Percentiles rank a stretch among this genome's conserved stretches.
Evolutionary conservation across 2,888 invertebrate genomes (phyloP).

Genomic region (Dexiosoma caninum): DNA sequence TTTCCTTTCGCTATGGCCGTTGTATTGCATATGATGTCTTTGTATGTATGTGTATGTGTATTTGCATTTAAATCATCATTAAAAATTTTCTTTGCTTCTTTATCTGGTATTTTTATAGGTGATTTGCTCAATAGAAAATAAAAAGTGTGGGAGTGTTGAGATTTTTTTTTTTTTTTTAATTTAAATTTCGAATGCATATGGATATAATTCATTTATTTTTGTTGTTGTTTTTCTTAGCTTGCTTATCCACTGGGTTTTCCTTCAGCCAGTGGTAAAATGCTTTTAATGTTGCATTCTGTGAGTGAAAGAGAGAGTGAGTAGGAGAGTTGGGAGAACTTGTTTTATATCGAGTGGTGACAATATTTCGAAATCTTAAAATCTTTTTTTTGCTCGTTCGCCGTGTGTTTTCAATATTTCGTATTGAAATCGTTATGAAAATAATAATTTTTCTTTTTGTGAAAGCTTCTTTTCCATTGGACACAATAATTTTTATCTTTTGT

Average conservation of each 20-base stretch:
- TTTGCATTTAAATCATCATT: background rate
- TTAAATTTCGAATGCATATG: background rate
- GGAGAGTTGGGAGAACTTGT: no score
- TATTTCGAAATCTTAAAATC: constrained; percentile 8
- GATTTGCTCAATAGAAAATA: background rate
- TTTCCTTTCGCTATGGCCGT: constrained; percentile 59
- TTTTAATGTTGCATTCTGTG: constrained; percentile 28
- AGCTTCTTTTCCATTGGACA: constrained; percentile 15
- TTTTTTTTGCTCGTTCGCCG: constrained; percentile 26
- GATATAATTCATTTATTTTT: background rate
- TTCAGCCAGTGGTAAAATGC: background rate
- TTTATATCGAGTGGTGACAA: no score
- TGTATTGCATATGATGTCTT: background rate
- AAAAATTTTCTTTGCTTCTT: background rate
- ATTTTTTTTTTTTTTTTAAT: background rate
- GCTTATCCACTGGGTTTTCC: background rate
- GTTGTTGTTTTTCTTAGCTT: constrained; percentile 22
- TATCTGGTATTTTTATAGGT: background rate
- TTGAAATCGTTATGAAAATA: constrained; percentile 8
- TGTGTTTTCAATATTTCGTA: background rate
- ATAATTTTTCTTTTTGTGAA: constrained; percentile 19
- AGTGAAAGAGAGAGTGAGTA: constrained; percentile 5
- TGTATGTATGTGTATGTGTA: no score
- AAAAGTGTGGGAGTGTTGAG: constrained; percentile 48
- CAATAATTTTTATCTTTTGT: constrained; percentile 39